Evolutionary conservation across 2,113 vertebrate species (phyloP).

Genomic region (Camarhynchus parvulus): DNA sequence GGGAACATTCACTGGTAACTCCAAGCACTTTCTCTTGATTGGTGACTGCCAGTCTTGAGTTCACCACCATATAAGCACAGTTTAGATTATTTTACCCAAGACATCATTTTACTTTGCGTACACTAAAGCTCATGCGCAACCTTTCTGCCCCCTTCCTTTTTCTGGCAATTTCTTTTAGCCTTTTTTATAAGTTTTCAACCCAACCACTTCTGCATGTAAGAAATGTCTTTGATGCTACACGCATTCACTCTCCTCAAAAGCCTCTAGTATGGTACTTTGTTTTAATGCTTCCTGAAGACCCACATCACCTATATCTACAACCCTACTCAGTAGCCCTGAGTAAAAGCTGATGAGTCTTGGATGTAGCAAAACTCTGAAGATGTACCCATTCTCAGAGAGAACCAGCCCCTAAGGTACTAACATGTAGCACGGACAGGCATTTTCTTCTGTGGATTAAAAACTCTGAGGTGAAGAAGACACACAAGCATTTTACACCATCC

Average conservation of each 20-base stretch:
- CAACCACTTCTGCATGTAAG: neutral
- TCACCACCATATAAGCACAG: neutral
- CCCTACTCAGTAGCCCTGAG: neutral
- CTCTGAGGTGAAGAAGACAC: accelerated
- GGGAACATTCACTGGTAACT: neutral
- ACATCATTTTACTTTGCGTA: neutral
- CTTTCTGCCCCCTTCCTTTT: neutral
- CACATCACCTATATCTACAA: neutral
- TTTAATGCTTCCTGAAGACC: neutral
- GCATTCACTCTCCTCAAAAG: neutral
- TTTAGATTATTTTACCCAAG: neutral
- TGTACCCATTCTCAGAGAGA: neutral
- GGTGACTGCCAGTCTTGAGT: neutral
- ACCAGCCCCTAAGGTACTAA: neutral
- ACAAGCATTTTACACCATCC: neutral
- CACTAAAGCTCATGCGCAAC: neutral
- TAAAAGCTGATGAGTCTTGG: neutral
- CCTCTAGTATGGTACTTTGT: neutral
- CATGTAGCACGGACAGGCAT: neutral
- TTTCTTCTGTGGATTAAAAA: neutral
- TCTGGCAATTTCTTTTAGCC: neutral
- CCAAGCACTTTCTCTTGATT: neutral
- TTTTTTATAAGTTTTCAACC: neutral
- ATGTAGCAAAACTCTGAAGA: neutral
- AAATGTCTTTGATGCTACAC: neutral